Evolutionary conservation across 2,113 vertebrate genomes (phyloP), one percentile per base, ranked within the genome.

Genomic region (Eulemur macaco): DNA sequence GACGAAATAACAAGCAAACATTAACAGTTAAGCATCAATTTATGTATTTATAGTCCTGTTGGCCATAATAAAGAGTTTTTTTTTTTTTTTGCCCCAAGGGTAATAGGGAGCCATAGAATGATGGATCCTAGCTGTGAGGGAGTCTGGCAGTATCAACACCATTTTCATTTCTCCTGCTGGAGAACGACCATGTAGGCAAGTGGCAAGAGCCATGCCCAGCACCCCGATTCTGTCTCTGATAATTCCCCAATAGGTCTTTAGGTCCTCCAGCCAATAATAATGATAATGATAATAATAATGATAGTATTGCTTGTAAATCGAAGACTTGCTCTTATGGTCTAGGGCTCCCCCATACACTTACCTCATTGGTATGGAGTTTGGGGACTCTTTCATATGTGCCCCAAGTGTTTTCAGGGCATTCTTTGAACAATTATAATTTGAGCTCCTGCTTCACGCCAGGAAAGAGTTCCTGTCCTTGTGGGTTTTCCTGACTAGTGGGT

Each of bases 41-140:
- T 52, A 18, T 8, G 37, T 47, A 47, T 13, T 20, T 5, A 15
- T 10, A 37, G 37, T n/a, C 69, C 37, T 39, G 1, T 3, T 52
- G 39, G 23, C 7, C 56, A 31, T 3, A 34, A 80, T 7, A 52
- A 66, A 74, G 52, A 76, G 13, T 7, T 52, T 37, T 78, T n/a
- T 37, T 37, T 68, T 66, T 56, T 12, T 80, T 58, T 73, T n/a
- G 11, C 3, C 15, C 25, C 7, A 9, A 34, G 23, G n/a, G 60
- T 17, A 31, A n/a, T 2, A 37, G 69, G 69, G 64, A 92, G 39
- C 27, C n/a, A 42, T 12, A 42, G 92, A 88, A 17, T 21, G 39
- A 13, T 21, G 2, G 7, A 25, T 60, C 9, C 2, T 50, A 45
- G 3, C 25, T 23, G 0, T 2, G n/a, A 39, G 29, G 63, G 34